Evolutionary conservation across 1,140 invertebrate species (phyloP), one percentile per base, ranked within the genome.

Genomic region (Leucophenga varia): DNA sequence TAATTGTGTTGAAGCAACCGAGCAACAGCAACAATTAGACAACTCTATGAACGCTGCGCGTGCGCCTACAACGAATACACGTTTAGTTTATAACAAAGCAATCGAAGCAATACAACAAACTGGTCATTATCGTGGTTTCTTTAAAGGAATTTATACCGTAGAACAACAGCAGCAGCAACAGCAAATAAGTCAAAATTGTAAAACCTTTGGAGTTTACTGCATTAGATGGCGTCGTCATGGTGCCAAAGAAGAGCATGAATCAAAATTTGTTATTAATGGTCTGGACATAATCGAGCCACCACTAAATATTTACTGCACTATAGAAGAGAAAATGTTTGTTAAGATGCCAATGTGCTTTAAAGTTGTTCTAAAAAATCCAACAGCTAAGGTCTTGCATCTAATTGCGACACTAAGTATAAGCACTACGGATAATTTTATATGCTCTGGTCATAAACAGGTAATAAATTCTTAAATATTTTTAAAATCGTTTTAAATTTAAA

Each of bases 271-370:
- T 9, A 60, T 75, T 19, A 61, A 49, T 30, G 70, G 72, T 7
- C 22, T 75, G 20, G 57, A 71, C 2, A 69, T 75, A 13, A 55
- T 52, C 5, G 72, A 74, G 37, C 70, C 73, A 16, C 68, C 71
- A 6, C 38, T 75, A 7, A 75, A 75, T 44, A 72, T 75, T 37
- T 71, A 75, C 43, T 75, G 73, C 53, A 61, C 65, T 32, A 71
- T 74, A n/a, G 72, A 75, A 43, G 72, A 75, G 51, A 74, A 71
- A 55, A 68, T 75, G 64, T 75, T 72, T 37, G 73, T 75, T 0
- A 75, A 75, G 51, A 72, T 75, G 64, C 70, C 73, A 28, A 71
- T 75, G 57, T 61, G 65, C 0, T 64, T 74, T 10, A 72, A 72
- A 37, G 64, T 75, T 43, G 59, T 75, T 1, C 51, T 75, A 0